Conservation (phyloP, 1,140 invertebrate species). For the Brachionus koreanus region DNA sequence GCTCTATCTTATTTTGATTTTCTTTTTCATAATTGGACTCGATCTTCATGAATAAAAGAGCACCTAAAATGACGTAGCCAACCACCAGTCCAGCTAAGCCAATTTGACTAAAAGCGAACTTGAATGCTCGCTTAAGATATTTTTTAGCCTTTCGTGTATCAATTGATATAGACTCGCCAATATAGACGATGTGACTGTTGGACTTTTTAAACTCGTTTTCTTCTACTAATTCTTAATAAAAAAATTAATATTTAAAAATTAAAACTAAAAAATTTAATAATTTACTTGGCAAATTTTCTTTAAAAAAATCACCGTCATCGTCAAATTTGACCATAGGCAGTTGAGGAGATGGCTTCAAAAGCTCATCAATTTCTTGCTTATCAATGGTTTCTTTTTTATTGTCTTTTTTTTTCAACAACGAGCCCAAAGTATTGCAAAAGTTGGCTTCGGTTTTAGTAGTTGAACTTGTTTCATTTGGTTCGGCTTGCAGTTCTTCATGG, state of each 20-base stretch:
- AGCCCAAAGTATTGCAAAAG: background rate
- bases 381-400: background rate
- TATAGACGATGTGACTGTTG: slow-evolving; percentile 34
- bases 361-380: slow-evolving; percentile 17
- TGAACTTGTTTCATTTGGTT: background rate
- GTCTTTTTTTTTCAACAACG: background rate
- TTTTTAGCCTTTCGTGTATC: slow-evolving; percentile 38
- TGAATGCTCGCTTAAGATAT: slow-evolving; percentile 31
- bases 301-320: slow-evolving; percentile 41
- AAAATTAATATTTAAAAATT: background rate
- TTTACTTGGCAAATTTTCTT: slow-evolving; percentile 28
- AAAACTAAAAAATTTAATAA: background rate
- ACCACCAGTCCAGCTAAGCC: slow-evolving; percentile 42
- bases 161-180: slow-evolving; percentile 28
- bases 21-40: slow-evolving; percentile 44
- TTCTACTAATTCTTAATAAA: background rate
- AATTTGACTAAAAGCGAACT: slow-evolving; percentile 44
- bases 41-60: slow-evolving; percentile 41
- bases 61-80: slow-evolving; percentile 44
- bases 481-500: background rate
- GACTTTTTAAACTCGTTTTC: background rate
- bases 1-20: slow-evolving; percentile 13
- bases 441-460: background rate
- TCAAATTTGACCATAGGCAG: slow-evolving; percentile 43
- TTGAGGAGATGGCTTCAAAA: background rate